These are phyloP conservation scores for Solenopsis fugax DNA, from an alignment of 1,140 invertebrate genomes.

Conservation along the genomic window DNA sequence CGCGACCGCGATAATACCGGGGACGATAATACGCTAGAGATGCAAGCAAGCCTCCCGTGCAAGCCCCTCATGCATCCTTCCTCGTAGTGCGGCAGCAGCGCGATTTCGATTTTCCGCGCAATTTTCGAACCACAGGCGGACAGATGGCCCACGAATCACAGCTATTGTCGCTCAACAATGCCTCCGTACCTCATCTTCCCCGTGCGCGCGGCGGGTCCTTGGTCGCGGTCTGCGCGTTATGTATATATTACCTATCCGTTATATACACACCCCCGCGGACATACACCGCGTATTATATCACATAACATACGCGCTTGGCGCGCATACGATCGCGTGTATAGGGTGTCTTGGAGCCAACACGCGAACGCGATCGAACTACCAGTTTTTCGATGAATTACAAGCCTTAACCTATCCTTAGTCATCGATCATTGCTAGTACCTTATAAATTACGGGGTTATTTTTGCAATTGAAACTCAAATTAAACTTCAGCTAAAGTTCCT, in stretches of 20 bases:
- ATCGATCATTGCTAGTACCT: conserved; percentile 7
- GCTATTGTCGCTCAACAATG: conserved; percentile 69
- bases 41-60: conserved; percentile 20
- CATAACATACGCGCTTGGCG: conserved; percentile 63
- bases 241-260: conserved; percentile 46
- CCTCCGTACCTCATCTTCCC: conserved; percentile 41
- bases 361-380: neutral
- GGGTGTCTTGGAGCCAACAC: conserved; percentile 42
- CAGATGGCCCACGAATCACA: conserved; percentile 71
- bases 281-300: conserved; percentile 65
- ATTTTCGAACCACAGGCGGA: conserved; percentile 68
- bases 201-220: neutral
- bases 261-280: conserved; percentile 58
- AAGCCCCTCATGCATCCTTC: neutral
- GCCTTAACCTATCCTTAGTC: neutral
- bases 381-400: neutral
- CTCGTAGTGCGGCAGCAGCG: neutral
- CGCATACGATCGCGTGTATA: conserved; percentile 57
- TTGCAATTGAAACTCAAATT: conserved; percentile 31
- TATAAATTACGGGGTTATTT: conserved; percentile 24
- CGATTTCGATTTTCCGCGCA: conserved; percentile 73
- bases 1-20: conserved; percentile 49
- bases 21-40: conserved; percentile 54
- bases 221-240: conserved; percentile 41
- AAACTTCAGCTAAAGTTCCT: neutral